A percentile compares a stretch with the other conserved stretches of the same genome.
phyloP scores from a whole-genome alignment of 1,140 invertebrate genomes.

The Paracyclopina nana region DNA sequence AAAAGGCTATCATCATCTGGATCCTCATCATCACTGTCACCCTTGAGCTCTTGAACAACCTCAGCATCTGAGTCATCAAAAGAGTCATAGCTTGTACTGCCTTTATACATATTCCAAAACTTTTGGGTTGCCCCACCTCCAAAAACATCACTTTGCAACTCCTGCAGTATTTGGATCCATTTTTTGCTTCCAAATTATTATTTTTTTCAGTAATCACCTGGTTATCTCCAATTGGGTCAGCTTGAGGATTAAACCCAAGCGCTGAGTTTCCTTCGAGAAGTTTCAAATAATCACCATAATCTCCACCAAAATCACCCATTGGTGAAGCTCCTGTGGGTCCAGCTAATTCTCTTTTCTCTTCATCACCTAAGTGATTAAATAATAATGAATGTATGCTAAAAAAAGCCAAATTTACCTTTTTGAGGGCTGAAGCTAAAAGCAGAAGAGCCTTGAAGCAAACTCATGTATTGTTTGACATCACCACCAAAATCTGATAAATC shows the following conservation, averaged over 20 bases:
- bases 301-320: slow-evolving; percentile 2
- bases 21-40: neutral
- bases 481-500: slow-evolving; percentile 3
- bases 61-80: neutral
- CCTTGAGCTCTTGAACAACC: neutral
- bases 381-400: too few species aligned
- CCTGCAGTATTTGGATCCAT: neutral
- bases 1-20: too few species aligned
- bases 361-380: too few species aligned
- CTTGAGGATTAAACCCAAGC: slow-evolving; percentile 5
- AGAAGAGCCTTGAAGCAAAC: neutral
- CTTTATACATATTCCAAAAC: neutral
- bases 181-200: neutral
- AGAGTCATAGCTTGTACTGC: neutral
- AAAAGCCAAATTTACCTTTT: too few species aligned
- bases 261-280: slow-evolving; percentile 5
- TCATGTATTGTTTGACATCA: slow-evolving; percentile 9
- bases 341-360: neutral
- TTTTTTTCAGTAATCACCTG: neutral
- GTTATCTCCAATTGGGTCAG: neutral
- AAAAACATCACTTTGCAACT: slow-evolving; percentile 4
- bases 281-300: slow-evolving; percentile 11
- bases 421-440: slow-evolving; percentile 8
- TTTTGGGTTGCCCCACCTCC: neutral
- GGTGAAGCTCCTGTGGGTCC: neutral